Percentiles rank a stretch among this genome's conserved stretches.
Conservation (phyloP, 37 sponge, comb jelly and placozoan species). For the Tethya wilhelma region DNA sequence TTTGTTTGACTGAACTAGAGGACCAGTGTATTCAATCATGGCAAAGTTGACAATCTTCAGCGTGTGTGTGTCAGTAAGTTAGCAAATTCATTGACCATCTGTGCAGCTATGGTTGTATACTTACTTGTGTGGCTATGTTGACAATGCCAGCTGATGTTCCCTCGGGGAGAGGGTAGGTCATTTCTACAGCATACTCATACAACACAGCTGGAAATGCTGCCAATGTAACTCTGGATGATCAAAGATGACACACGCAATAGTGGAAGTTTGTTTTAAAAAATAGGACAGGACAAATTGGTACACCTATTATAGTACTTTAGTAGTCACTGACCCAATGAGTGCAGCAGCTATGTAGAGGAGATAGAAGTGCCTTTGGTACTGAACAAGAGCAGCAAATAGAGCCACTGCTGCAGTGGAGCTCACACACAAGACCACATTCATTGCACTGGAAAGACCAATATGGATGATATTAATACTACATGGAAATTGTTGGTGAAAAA, state of each 20-base stretch:
- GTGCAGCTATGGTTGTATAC: not conserved
- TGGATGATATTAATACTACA: not conserved
- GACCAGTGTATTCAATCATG: no score
- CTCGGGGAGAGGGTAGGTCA: constrained; percentile 74
- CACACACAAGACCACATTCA: not conserved
- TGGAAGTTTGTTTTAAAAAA: no score
- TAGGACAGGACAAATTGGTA: no score
- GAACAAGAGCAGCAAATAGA: not conserved
- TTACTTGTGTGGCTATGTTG: constrained; percentile 1
- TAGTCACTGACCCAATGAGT: constrained; percentile 7
- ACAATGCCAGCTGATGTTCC: constrained; percentile 58
- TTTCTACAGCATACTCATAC: constrained; percentile 68
- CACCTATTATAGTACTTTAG: no score
- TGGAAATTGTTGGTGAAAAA: not conserved
- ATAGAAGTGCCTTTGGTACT: not conserved
- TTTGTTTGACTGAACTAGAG: no score
- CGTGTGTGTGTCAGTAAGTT: no score
- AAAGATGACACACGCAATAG: not conserved
- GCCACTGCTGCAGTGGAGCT: not conserved
- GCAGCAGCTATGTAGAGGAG: not conserved
- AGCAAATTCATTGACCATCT: not conserved
- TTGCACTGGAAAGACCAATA: not conserved
- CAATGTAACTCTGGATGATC: not conserved
- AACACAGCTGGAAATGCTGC: constrained; percentile 25
- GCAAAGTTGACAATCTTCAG: no score